Conservation (phyloP, 2,797 vertebrate genomes). For the Hypotaenidia philippensis region DNA sequence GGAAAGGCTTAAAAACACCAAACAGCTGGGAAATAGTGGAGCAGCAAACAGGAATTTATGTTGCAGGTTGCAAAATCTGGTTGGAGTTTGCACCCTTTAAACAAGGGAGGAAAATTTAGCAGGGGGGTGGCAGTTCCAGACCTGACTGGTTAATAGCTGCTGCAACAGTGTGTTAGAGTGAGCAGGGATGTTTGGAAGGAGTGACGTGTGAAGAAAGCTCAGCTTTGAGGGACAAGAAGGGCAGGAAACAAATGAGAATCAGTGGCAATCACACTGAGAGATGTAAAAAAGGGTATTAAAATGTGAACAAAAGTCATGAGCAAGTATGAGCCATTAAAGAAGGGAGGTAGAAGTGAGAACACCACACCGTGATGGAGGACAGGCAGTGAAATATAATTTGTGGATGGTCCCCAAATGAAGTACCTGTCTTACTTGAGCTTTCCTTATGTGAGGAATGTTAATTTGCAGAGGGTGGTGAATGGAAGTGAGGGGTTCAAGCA, state of each 20-base stretch:
- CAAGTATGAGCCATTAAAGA: background rate
- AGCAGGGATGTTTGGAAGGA: background rate
- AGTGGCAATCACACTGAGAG: background rate
- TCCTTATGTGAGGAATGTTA: background rate
- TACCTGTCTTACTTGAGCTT: background rate
- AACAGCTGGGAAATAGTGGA: background rate
- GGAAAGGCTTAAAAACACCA: background rate
- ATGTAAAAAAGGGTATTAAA: background rate
- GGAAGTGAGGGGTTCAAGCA: background rate
- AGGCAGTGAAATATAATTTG: background rate
- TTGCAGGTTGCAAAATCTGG: background rate
- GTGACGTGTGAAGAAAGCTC: background rate
- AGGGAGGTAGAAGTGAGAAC: background rate
- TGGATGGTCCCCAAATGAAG: background rate
- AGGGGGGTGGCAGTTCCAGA: background rate
- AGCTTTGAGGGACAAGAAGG: background rate
- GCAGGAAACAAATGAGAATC: background rate
- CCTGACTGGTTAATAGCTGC: background rate
- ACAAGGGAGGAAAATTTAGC: background rate
- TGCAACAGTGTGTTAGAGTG: background rate
- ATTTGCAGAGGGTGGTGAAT: background rate
- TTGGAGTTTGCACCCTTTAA: constrained; percentile 22
- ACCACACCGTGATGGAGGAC: background rate
- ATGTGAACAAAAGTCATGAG: background rate
- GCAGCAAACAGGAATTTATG: background rate